Base-by-base conservation (phyloP, 2,888 invertebrate genomes). In the Auanema sp. region DNA sequence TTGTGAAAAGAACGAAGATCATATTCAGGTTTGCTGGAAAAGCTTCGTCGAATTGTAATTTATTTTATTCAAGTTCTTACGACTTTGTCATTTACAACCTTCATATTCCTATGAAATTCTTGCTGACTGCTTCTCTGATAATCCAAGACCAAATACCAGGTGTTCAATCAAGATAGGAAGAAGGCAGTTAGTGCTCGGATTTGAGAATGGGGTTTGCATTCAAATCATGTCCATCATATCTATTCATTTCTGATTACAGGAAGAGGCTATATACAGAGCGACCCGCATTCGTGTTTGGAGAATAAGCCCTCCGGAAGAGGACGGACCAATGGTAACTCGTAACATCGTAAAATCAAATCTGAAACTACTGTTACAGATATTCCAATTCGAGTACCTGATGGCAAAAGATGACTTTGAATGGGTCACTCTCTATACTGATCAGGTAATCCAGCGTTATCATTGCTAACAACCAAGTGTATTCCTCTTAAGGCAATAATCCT, bases 221-320 rank as follows among this genome's bases (percentile, higher is more conserved):
- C 16, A n/a, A n/a, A n/a, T n/a, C n/a, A n/a, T n/a, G n/a, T n/a
- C n/a, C n/a, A 12, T 43, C n/a, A 43, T 43, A 14, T 43, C n/a
- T 43, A 12, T 43, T 43, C 12, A 43, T 33, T 21, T 57, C 49
- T 24, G 18, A 11, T 52, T 33, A 33, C 33, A 33, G 47, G 89
- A 89, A 73, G 95, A 95, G 85, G 90, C 91, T 54, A 88, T 89
- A 79, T 96, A 93, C 85, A 92, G 92, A 85, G 93, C 96, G 44
- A 96, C 95, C 0, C 88, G 96, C 77, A 96, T 97, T 91, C 89
- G 93, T 64, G 95, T 95, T 81, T 98, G 97, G 97, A 89, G 96
- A 77, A 93, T 97, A 40, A 74, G 76, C 1, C 77, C 79, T 55
- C 67, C 69, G 1, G 64, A 72, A 23, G 67, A 60, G 18, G 63